Evolutionary conservation across 2,797 vertebrate genomes (phyloP), one percentile per base, ranked within the genome.

Genomic region (Coregonus ussuriensis): DNA sequence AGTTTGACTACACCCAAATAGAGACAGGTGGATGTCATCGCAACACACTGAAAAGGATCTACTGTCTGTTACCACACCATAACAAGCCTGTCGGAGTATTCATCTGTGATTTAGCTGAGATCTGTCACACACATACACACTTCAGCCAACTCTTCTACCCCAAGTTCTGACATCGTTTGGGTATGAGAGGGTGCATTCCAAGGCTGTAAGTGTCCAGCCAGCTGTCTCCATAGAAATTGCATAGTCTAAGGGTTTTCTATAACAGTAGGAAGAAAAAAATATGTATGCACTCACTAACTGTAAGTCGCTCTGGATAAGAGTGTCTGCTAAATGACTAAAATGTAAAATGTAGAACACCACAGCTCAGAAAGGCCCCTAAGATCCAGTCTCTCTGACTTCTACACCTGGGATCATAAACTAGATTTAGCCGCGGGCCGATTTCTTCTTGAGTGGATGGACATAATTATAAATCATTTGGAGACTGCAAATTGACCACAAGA

Each of bases 11-110:
- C 65, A 77, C 52, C 1, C 29, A 84, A 84, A 82, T n/a, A 85
- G 74, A 80, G 33, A 86, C 84, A 84, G 88, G 83, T 87, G 87
- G 41, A 1, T 74, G 62, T 70, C 67, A 70, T 74, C 21, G 4
- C 54, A 37, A 35, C 54, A 79, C 76, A 78, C 78, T 67, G 51
- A 72, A 68, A 65, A 81, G 4, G 1, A 59, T 77, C 51, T 74
- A 69, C 6, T 31, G 53, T 18, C 52, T 16, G 9, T 15, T 47
- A 47, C 41, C 41, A 41, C 21, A 72, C 13, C 52, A 35, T 56
- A 18, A 4, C 6, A 35, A 56, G 25, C 9, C 5, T 29, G 25
- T 73, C 25, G 33, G 9, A 54, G 6, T 13, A 33, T 4, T 5
- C 41, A 21, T 47, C 41, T 47, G 41, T 47, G 9, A 47, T 47